Base-by-base conservation (phyloP, 2,888 invertebrate genomes). In the Laspeyria flexula region DNA sequence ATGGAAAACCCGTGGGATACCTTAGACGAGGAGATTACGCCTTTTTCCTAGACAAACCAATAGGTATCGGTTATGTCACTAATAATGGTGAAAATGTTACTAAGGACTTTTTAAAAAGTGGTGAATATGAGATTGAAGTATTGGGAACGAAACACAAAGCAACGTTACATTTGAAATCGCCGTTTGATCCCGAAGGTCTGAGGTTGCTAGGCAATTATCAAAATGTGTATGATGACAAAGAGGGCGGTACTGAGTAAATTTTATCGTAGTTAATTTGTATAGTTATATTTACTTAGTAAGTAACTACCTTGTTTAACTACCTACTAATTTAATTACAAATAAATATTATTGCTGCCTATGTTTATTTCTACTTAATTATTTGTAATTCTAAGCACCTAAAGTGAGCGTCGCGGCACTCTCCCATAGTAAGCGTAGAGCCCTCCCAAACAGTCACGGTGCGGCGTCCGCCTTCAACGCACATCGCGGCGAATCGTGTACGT, bases 1-100 rank as follows among this genome's bases (percentile, higher is more conserved):
- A 97, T 75, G 96, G 95, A 1, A 88, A 93, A 66, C 92, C 95
- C 0, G 96, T 97, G 3, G 98, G 98, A 9, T 96, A 96, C 68
- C 81, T 98, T 5, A 92, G 98, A 55, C 93, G 97, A 76, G 97
- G 96, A 0, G 97, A 97, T 63, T 97, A 95, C 77, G 97, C 94
- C 0, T 93, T 92, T 70, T 85, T 83, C 49, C 76, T 94, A 2
- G 87, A 93, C 46, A 93, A 93, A 68, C 85, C 94, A 0, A 85
- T 94, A 27, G 94, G 94, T 1, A 93, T 94, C 51, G 93, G 93
- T 0, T 96, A 95, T 65, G 83, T 95, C 0, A 82, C 80, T 1
- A 91, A 93, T 49, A 93, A 94, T 9, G 95, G 95, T 0, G 87
- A 94, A 46, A 78, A 84, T 30, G 91, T 97, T 30, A 95, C 95